Percentiles rank a stretch among this genome's conserved stretches.
Evolutionary conservation across 1,140 invertebrate species (phyloP).

Genomic region (Leptonema lineaticorne): DNA sequence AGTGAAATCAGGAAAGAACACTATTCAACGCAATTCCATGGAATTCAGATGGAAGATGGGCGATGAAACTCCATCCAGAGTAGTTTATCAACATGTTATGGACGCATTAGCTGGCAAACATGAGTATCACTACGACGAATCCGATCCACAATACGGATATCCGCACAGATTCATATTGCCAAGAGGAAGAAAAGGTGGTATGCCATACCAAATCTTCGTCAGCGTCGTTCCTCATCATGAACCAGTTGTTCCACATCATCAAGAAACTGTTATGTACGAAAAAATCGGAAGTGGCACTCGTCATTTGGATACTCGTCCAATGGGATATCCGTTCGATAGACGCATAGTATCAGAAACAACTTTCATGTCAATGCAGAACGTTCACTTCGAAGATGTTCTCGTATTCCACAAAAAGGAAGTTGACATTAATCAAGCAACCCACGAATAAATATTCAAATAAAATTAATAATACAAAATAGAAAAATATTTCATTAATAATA

Average conservation of each 20-base stretch:
- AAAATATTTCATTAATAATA: no score
- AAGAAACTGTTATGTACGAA: constrained; percentile 48
- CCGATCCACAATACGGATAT: constrained; percentile 55
- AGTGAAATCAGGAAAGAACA: constrained; percentile 59
- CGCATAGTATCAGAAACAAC: constrained; percentile 54
- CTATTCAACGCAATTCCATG: constrained; percentile 56
- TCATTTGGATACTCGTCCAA: constrained; percentile 58
- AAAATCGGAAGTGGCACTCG: constrained; percentile 48
- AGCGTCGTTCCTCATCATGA: constrained; percentile 56
- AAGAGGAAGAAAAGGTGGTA: constrained; percentile 60
- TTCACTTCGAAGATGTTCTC: constrained; percentile 60
- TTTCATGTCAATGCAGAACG: constrained; percentile 57
- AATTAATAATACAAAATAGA: no score
- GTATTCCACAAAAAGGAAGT: constrained; percentile 57
- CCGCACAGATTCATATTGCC: constrained; percentile 65
- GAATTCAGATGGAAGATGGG: constrained; percentile 56
- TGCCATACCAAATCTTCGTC: constrained; percentile 62
- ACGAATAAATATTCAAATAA: no score
- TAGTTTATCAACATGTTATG: constrained; percentile 45
- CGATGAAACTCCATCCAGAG: constrained; percentile 48
- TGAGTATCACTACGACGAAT: constrained; percentile 49
- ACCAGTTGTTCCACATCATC: constrained; percentile 45
- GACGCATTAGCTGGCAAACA: constrained; percentile 49
- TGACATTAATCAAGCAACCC: constrained; percentile 35
- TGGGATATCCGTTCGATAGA: constrained; percentile 70